These are phyloP conservation scores for Xestia sexstrigata DNA, from an alignment of 2,888 invertebrate species.

Conservation along the genomic window DNA sequence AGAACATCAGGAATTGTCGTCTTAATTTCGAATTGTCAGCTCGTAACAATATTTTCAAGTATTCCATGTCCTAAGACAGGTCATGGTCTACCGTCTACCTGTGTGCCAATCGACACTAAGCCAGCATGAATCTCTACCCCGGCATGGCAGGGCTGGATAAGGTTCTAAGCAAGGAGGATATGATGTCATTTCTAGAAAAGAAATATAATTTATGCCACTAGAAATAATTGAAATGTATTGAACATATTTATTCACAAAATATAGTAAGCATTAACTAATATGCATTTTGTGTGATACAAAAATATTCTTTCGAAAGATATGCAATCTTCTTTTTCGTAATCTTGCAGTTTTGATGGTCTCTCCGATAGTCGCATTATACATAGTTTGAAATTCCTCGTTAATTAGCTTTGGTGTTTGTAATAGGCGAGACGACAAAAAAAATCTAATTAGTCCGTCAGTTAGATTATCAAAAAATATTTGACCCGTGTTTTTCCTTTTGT, in stretches of 20 bases:
- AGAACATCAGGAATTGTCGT: too few species aligned
- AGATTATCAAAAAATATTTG: too few species aligned
- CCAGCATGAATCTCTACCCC: neutral
- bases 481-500: too few species aligned
- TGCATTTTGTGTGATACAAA: slow-evolving; percentile 17
- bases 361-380: slow-evolving; percentile 10
- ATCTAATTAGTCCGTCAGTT: too few species aligned
- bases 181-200: too few species aligned
- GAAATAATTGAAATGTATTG: slow-evolving; percentile 1
- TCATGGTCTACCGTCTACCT: neutral
- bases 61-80: neutral
- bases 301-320: slow-evolving; percentile 21
- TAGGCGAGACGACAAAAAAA: too few species aligned
- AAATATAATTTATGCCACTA: neutral
- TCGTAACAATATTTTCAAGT: neutral
- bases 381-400: slow-evolving; percentile 8
- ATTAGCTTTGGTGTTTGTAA: slow-evolving; percentile 20
- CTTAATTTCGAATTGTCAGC: too few species aligned
- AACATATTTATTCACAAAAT: neutral
- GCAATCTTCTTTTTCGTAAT: slow-evolving; percentile 10
- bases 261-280: neutral
- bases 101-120: neutral
- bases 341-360: slow-evolving; percentile 8
- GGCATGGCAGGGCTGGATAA: neutral
- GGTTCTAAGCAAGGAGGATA: neutral